Base-by-base conservation (phyloP, 1,140 invertebrate species). In the Pseudomyrmex gracilis region DNA sequence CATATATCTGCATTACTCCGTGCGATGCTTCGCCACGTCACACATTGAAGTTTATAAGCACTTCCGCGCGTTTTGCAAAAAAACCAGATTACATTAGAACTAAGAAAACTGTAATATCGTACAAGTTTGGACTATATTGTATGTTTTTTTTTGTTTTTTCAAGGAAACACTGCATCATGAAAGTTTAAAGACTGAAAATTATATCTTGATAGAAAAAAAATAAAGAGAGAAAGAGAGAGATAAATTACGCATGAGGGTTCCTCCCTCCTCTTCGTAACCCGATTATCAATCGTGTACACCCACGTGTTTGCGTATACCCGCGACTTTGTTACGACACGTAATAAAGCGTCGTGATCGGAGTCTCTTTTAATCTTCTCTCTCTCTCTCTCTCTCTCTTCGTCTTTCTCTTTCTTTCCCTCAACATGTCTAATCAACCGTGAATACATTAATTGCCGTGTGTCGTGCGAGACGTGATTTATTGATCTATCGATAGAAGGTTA, bases 371-470 rank as follows among this genome's bases (percentile, higher is more conserved):
- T 85, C 78, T 34, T 34, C 5, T 34, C 5, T 34, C 34, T 34
- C 34, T 34, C 34, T 24, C 24, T 24, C 1, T 24, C 24, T 24
- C 24, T 34, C 34, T 34, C 4, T 34, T 5, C 5, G 4, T 34
- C 4, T 34, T 34, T 34, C 34, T 34, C 34, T 34, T 34, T 7
- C 34, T 34, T 34, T 34, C 5, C 34, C 70, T 76, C 77, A 85
- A 82, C 83, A 80, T 83, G 53, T 76, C 78, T 89, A 88, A 90
- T 90, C 89, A 86, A 70, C 84, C 76, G 47, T 78, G 60, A 83
- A 86, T 86, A 82, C 67, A 60, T 90, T 90, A 90, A 90, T 90
- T 90, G 86, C 80, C 84, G 86, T 78, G 71, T 78, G 83, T 82
- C 74, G 60, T 58, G 82, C 77, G 64, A 87, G 85, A 73, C 73